These are phyloP conservation scores for Hyposoter dolosus DNA, from an alignment of 2,888 invertebrate species.

Conservation along the genomic window DNA sequence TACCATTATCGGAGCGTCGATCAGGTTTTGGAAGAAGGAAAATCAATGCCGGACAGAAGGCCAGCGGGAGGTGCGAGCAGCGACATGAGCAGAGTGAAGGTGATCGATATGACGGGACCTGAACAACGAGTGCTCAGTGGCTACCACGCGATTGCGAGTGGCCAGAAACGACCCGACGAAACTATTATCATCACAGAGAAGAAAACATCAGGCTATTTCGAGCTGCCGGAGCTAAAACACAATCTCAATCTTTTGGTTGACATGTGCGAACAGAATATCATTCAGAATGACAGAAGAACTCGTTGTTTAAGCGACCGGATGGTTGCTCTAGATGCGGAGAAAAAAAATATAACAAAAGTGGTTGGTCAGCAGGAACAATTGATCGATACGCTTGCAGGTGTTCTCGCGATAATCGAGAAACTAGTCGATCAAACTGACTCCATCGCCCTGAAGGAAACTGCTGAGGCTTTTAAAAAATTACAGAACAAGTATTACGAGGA, in stretches of 20 bases:
- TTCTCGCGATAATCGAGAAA: slow-evolving; percentile 89
- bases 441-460: slow-evolving; percentile 87
- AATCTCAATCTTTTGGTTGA: slow-evolving; percentile 96
- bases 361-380: slow-evolving; percentile 90
- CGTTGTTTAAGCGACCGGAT: slow-evolving; percentile 92
- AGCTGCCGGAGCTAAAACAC: slow-evolving; percentile 95
- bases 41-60: slow-evolving; percentile 85
- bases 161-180: slow-evolving; percentile 87
- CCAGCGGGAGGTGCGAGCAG: slow-evolving; percentile 77
- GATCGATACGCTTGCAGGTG: slow-evolving; percentile 89
- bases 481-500: slow-evolving; percentile 89
- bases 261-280: slow-evolving; percentile 97
- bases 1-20: slow-evolving; percentile 94
- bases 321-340: slow-evolving; percentile 92
- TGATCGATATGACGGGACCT: slow-evolving; percentile 99
- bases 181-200: slow-evolving; percentile 86
- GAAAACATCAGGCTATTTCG: slow-evolving; percentile 89
- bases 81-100: slow-evolving; percentile 95
- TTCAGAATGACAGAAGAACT: slow-evolving; percentile 92
- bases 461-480: slow-evolving; percentile 86
- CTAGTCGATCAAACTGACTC: slow-evolving; percentile 86
- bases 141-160: slow-evolving; percentile 95
- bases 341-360: slow-evolving; percentile 89
- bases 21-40: slow-evolving; percentile 95
- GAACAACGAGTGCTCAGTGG: slow-evolving; percentile 96